Conservation (phyloP, 2,797 vertebrate genomes). For the Megaceryle alcyon region DNA sequence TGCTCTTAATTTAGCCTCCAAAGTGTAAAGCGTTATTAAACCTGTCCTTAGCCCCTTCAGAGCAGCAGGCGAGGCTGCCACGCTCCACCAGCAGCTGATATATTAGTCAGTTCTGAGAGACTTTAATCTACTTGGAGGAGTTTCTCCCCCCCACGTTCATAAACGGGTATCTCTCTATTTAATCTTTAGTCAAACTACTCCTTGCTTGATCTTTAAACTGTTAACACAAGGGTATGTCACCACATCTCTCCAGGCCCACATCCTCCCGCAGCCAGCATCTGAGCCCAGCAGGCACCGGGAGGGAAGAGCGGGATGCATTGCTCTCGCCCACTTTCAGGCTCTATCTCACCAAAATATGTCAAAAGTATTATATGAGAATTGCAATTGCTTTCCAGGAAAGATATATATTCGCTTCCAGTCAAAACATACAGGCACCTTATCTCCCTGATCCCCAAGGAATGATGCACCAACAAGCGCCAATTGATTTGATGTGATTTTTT, state of each 20-base stretch:
- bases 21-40: neutral
- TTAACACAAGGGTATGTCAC: neutral
- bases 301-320: neutral
- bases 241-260: neutral
- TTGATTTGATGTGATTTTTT: fast-evolving
- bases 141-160: neutral
- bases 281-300: neutral
- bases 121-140: constrained; percentile 28
- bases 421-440: neutral
- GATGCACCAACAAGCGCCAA: neutral
- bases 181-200: constrained; percentile 13
- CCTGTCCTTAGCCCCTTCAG: constrained; percentile 2
- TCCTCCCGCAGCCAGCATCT: fast-evolving
- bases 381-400: neutral
- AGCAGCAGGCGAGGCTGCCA: constrained; percentile 7
- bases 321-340: neutral
- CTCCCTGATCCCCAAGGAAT: neutral
- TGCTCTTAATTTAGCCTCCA: neutral
- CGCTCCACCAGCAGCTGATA: neutral
- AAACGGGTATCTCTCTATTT: constrained; percentile 29
- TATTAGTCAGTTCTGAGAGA: constrained; percentile 39
- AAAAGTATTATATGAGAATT: fast-evolving
- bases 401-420: neutral
- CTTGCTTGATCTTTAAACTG: neutral
- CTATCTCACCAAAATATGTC: neutral